phyloP scores from a whole-genome alignment of 2,113 vertebrate species.

The Onychorhynchus coronatus region DNA sequence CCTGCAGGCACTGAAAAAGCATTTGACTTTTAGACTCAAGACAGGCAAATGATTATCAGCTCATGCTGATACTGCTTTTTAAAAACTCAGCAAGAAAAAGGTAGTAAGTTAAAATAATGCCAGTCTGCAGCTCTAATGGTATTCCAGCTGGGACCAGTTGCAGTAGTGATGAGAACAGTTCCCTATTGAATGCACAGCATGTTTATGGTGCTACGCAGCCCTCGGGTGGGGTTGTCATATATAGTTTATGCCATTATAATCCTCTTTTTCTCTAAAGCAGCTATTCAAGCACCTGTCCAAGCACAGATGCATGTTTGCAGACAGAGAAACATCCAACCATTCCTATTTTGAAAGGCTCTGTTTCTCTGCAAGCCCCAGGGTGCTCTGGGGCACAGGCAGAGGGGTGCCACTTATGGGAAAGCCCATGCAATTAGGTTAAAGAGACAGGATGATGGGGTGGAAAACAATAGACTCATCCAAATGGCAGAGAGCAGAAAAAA shows the following conservation, averaged over 20 bases:
- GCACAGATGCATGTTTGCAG: accelerated
- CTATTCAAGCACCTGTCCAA: neutral
- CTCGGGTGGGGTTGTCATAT: too few relatives aligned
- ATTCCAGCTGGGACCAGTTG: neutral
- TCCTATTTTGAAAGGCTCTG: neutral
- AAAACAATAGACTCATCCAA: neutral
- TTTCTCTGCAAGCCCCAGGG: neutral
- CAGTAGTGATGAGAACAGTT: neutral
- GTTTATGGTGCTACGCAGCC: neutral
- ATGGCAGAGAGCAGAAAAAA: neutral
- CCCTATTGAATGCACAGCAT: neutral
- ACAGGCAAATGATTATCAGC: neutral
- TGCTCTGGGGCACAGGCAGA: neutral
- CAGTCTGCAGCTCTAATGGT: neutral
- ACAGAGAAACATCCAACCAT: neutral
- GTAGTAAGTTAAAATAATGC: neutral
- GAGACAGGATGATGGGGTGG: accelerated
- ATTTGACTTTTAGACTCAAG: neutral
- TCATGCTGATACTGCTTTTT: accelerated
- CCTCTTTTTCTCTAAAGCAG: neutral
- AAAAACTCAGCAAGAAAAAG: neutral
- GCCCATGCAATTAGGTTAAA: accelerated
- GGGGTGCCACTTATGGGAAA: neutral
- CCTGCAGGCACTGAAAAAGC: neutral
- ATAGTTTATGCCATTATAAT: neutral